Evolutionary conservation across 2,888 invertebrate species (phyloP).

Genomic region (Rhagophthalmus giganteus): DNA sequence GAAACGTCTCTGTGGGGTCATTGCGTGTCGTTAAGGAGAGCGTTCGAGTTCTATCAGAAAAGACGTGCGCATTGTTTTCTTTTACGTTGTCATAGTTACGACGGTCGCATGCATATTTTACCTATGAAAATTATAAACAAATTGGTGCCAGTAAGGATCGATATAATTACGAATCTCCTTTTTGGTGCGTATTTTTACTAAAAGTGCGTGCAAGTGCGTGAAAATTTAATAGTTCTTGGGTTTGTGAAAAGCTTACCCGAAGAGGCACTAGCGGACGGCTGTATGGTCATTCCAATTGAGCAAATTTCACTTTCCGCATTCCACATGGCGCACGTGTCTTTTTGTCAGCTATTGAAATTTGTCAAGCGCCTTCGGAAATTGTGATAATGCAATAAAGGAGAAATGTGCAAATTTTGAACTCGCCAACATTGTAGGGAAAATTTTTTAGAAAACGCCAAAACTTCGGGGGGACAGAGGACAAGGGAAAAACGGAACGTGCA

Average conservation of each 20-base stretch:
- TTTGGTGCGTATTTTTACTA: background rate
- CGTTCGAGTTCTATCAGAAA: no score
- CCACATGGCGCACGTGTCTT: constrained; percentile 59
- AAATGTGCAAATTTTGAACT: background rate
- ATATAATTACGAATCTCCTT: background rate
- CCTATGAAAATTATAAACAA: constrained; percentile 6
- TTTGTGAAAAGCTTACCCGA: constrained; percentile 63
- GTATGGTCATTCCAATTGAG: constrained; percentile 82
- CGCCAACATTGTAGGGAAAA: background rate
- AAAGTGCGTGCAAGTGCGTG: background rate
- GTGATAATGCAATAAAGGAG: no score
- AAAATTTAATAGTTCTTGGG: constrained; percentile 4
- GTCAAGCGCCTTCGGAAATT: no score
- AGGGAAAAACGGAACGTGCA: constrained; percentile 12
- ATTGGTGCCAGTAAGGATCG: background rate
- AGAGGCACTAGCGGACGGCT: constrained; percentile 71
- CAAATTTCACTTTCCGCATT: constrained; percentile 76
- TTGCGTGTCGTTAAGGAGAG: no score
- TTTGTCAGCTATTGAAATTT: constrained; percentile 24
- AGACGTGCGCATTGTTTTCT: constrained; percentile 9
- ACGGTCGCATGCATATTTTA: background rate
- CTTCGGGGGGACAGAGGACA: constrained; percentile 4
- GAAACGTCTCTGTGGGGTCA: no score
- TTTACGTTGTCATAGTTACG: constrained; percentile 11
- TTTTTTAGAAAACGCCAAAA: constrained; percentile 4